These are phyloP conservation scores for Lepidothrix coronata DNA, from an alignment of 2,113 vertebrate genomes.

Conservation along the genomic window DNA sequence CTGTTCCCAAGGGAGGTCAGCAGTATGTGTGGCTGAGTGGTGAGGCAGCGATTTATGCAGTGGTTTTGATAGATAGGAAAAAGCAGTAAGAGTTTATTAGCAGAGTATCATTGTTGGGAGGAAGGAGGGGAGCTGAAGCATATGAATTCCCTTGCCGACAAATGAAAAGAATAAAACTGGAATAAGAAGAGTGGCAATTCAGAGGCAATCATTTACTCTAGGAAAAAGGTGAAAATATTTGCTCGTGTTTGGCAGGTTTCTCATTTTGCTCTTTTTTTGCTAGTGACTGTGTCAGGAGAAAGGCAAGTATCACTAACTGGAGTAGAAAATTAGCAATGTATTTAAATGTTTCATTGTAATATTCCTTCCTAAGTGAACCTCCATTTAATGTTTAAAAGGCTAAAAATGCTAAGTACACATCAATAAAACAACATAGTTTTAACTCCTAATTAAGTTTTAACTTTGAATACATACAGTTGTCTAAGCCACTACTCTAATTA, in stretches of 20 bases:
- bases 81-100: conserved; percentile 46
- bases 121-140: neutral
- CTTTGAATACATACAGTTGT: conserved; percentile 37
- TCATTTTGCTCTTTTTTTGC: neutral
- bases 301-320: conserved; percentile 27
- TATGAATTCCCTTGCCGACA: neutral
- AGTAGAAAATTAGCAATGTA: conserved; percentile 30
- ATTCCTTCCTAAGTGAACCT: conserved; percentile 35
- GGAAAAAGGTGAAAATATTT: conserved; percentile 42
- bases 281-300: neutral
- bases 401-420: conserved; percentile 50
- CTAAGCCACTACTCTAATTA: conserved; percentile 53
- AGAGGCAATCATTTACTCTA: conserved; percentile 10
- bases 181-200: conserved; percentile 1
- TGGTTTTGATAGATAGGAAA: conserved; percentile 14
- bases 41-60: neutral
- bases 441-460: conserved; percentile 68
- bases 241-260: neutral
- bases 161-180: conserved; percentile 20
- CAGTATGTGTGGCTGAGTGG: neutral
- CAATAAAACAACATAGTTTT: conserved; percentile 63
- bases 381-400: conserved; percentile 68
- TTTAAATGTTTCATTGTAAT: conserved; percentile 63
- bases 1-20: neutral
- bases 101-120: neutral